Conservation (phyloP, 2,888 invertebrate genomes). For the Sinodicranocentrus sp. region DNA sequence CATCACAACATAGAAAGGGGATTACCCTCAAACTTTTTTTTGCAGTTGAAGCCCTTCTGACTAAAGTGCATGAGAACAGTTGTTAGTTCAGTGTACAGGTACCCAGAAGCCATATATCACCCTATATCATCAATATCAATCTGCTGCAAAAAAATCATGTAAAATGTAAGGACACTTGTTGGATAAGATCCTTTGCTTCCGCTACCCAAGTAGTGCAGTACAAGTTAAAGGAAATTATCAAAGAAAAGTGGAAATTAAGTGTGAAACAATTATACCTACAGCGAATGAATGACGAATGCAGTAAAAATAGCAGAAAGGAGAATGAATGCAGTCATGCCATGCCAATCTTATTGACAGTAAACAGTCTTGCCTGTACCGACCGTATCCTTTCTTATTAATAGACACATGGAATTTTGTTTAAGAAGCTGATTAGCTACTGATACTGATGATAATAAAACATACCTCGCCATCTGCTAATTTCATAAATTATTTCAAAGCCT, state of each 20-base stretch:
- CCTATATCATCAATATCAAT: neutral
- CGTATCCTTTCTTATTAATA: no score
- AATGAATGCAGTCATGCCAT: neutral
- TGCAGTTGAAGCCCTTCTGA: no score
- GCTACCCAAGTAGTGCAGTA: neutral
- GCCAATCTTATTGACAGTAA: neutral
- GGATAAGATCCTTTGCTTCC: neutral
- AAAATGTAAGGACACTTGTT: neutral
- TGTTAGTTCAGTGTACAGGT: neutral
- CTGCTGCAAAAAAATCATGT: neutral
- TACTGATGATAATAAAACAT: no score
- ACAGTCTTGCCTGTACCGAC: no score
- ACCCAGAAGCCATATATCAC: neutral
- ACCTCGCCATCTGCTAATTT: no score
- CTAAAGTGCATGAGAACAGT: neutral
- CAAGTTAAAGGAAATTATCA: neutral
- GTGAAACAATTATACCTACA: no score
- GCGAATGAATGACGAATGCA: neutral
- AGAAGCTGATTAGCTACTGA: no score
- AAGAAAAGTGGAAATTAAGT: neutral
- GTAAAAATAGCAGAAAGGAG: neutral
- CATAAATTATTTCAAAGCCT: no score
- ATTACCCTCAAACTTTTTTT: slow-evolving; percentile 2
- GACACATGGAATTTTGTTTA: no score
- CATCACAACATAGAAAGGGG: slow-evolving; percentile 21